A percentile compares a stretch with the other conserved stretches of the same genome.
Conservation (phyloP, 1,140 invertebrate genomes). For the Reticulitermes speratus region DNA sequence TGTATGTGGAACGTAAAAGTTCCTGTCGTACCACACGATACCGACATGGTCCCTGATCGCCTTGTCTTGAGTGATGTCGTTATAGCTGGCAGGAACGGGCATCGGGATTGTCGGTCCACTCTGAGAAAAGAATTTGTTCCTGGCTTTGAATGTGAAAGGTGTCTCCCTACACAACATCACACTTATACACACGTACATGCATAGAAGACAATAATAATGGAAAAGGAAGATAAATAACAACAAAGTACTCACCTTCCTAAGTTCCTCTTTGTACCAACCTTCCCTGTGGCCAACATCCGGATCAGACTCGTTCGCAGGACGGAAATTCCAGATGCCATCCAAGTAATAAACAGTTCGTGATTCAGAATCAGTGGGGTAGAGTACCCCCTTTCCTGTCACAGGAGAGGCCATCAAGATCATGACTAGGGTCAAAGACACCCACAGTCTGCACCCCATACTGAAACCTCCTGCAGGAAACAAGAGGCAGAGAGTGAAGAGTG, state of each 20-base stretch:
- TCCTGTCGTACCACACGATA: constrained; percentile 55
- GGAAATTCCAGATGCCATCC: constrained; percentile 26
- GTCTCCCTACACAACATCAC: not conserved
- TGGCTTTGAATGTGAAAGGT: not conserved
- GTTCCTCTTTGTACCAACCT: constrained; percentile 70
- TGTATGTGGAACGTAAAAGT: constrained; percentile 46
- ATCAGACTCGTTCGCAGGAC: constrained; percentile 59
- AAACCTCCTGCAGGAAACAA: too few species aligned
- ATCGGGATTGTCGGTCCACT: constrained; percentile 48
- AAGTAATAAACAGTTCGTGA: not conserved
- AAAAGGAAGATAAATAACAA: too few species aligned
- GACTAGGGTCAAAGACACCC: not conserved
- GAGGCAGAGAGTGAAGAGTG: too few species aligned
- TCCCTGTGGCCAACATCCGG: constrained; percentile 72
- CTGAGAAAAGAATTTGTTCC: not conserved
- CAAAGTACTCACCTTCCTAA: constrained; percentile 50
- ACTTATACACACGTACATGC: too few species aligned
- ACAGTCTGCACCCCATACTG: too few species aligned
- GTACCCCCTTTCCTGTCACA: not conserved
- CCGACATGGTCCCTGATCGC: constrained; percentile 59
- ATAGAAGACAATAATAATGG: too few species aligned
- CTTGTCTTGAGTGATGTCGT: constrained; percentile 59
- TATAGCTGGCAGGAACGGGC: constrained; percentile 65
- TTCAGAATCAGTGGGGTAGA: constrained; percentile 18
- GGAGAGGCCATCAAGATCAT: not conserved